Percentiles rank a stretch among this genome's conserved stretches.
These are phyloP conservation scores for Apodemia mormo DNA, from an alignment of 2,888 invertebrate genomes.

Conservation along the genomic window DNA sequence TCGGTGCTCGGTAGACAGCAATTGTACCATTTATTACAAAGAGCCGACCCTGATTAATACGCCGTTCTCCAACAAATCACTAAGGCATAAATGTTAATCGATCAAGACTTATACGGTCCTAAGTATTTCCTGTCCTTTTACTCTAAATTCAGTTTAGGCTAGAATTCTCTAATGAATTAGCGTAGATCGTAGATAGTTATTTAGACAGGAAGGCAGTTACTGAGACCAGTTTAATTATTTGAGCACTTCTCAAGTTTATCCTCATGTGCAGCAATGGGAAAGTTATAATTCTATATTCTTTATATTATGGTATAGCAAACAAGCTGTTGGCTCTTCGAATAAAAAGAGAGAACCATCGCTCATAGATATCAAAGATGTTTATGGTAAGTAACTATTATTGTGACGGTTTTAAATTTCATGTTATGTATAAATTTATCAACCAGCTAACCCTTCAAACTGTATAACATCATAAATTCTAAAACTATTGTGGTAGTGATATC, in stretches of 20 bases:
- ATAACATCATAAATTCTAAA: no score
- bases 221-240: neutral
- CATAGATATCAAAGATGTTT: no score
- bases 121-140: slow-evolving; percentile 15
- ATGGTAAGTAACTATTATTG: no score
- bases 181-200: neutral
- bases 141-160: neutral
- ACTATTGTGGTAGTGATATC: no score
- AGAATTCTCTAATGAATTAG: slow-evolving; percentile 6
- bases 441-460: no score
- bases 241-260: neutral
- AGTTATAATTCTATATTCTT: no score
- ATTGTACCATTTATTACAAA: slow-evolving; percentile 2
- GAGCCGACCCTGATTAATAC: slow-evolving; percentile 10
- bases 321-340: no score
- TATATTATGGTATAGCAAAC: no score
- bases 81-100: neutral
- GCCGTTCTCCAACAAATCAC: slow-evolving; percentile 11
- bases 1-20: neutral
- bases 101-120: slow-evolving; percentile 7
- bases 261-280: no score
- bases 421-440: no score
- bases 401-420: no score
- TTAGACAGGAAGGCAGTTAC: slow-evolving; percentile 8
- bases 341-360: no score